A percentile compares a stretch with the other conserved stretches of the same genome.
Evolutionary conservation across 2,113 vertebrate species (phyloP).

Genomic region (Sceloporus tristichus): DNA sequence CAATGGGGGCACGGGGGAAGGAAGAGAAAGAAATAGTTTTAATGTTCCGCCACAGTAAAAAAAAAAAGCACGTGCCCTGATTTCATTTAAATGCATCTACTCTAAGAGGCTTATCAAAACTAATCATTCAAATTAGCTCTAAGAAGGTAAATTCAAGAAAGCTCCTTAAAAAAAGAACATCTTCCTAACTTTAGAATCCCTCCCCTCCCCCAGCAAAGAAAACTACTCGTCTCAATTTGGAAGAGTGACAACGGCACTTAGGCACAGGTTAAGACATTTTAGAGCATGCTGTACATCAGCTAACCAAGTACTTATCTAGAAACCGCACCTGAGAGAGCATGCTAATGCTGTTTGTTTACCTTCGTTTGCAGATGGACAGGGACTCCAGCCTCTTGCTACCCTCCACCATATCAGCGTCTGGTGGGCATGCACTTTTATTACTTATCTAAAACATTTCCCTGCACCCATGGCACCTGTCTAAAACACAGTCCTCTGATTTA

Average conservation of each 20-base stretch:
- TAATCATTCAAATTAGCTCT: constrained; percentile 86
- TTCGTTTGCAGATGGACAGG: constrained; percentile 18
- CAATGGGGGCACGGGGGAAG: constrained; percentile 40
- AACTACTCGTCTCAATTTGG: constrained; percentile 42
- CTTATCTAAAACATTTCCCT: constrained; percentile 25
- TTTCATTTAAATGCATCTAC: constrained; percentile 84
- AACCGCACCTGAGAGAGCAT: constrained; percentile 25
- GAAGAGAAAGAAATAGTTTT: constrained; percentile 66
- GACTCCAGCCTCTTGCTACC: neutral
- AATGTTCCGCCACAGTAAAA: constrained; percentile 71
- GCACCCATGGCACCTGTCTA: constrained; percentile 57
- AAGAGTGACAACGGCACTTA: constrained; percentile 48
- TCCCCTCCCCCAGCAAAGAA: constrained; percentile 31
- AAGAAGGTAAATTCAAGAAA: constrained; percentile 83
- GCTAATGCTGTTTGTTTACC: constrained; percentile 65
- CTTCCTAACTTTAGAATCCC: constrained; percentile 63
- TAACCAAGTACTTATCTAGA: constrained; percentile 42
- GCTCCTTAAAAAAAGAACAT: constrained; percentile 64
- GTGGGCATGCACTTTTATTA: constrained; percentile 2
- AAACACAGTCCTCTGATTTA: constrained; percentile 60
- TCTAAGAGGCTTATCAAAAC: constrained; percentile 85
- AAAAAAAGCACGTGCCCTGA: constrained; percentile 79
- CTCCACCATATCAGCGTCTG: neutral
- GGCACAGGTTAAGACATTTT: constrained; percentile 30
- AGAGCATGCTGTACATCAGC: neutral